Evolutionary conservation across 2,888 invertebrate genomes (phyloP).

Genomic region (Zonitis immaculata): DNA sequence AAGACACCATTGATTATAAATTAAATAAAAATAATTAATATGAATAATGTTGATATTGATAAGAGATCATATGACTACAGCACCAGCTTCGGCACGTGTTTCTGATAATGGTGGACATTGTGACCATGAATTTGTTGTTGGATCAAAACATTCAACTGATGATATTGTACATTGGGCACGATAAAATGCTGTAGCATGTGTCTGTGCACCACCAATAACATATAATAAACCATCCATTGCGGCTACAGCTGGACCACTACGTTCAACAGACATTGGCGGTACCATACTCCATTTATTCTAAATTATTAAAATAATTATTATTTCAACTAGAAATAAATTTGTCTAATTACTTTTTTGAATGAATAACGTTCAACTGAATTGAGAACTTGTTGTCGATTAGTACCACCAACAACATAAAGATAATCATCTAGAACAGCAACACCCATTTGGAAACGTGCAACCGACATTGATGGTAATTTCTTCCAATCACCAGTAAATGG

Average conservation of each 20-base stretch:
- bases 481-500: conserved; percentile 79
- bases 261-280: conserved; percentile 65
- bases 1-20: background rate
- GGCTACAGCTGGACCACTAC: conserved; percentile 81
- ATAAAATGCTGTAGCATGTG: conserved; percentile 75
- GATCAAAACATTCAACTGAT: conserved; percentile 81
- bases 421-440: conserved; percentile 78
- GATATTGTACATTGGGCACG: conserved; percentile 79
- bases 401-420: conserved; percentile 86
- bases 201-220: conserved; percentile 82
- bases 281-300: conserved; percentile 77
- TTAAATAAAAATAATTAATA: background rate
- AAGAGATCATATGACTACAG: conserved; percentile 65
- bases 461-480: conserved; percentile 70
- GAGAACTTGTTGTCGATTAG: conserved; percentile 75
- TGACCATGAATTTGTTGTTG: conserved; percentile 70
- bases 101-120: conserved; percentile 75
- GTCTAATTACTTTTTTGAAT: conserved; percentile 64
- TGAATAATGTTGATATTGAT: background rate
- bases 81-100: conserved; percentile 82
- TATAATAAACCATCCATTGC: conserved; percentile 77
- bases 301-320: conserved; percentile 17
- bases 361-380: conserved; percentile 79
- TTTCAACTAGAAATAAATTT: background rate
- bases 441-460: conserved; percentile 83